These are phyloP conservation scores for Fringilla coelebs DNA, from an alignment of 2,797 vertebrate species.

Conservation along the genomic window DNA sequence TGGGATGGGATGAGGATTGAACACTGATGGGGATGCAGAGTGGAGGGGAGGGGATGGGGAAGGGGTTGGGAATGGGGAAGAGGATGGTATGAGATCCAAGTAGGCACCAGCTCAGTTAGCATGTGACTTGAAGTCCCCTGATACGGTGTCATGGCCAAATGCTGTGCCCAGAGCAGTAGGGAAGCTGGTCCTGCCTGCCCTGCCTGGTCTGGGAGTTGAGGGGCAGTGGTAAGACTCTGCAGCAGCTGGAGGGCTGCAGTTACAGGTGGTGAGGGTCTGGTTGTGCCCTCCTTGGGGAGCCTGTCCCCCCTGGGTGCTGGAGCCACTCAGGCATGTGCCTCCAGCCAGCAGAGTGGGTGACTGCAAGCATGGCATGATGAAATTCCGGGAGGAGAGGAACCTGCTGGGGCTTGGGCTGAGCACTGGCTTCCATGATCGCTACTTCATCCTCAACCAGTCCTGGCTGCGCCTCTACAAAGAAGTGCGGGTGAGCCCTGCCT, in stretches of 20 bases:
- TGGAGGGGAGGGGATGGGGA: background rate
- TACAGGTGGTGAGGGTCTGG: accelerated
- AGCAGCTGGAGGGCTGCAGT: background rate
- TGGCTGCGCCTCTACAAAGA: conserved; percentile 92
- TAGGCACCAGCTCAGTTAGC: too few relatives aligned
- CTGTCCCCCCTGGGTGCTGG: background rate
- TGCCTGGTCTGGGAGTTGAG: background rate
- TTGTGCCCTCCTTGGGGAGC: background rate
- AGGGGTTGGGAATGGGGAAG: background rate
- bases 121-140: background rate
- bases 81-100: background rate
- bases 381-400: conserved; percentile 89
- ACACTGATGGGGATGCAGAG: background rate
- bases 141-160: accelerated
- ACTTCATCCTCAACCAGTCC: conserved; percentile 88
- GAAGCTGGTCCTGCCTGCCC: background rate
- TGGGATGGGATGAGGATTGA: background rate
- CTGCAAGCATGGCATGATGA: conserved; percentile 91
- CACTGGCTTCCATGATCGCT: conserved; percentile 88
- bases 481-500: conserved; percentile 80
- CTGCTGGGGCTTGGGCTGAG: conserved; percentile 83
- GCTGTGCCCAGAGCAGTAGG: background rate
- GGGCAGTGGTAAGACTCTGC: background rate
- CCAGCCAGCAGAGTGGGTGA: conserved; percentile 84
- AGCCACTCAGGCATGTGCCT: background rate